Conservation (phyloP, 1,140 invertebrate species). For the Teleopsis dalmanni region DNA sequence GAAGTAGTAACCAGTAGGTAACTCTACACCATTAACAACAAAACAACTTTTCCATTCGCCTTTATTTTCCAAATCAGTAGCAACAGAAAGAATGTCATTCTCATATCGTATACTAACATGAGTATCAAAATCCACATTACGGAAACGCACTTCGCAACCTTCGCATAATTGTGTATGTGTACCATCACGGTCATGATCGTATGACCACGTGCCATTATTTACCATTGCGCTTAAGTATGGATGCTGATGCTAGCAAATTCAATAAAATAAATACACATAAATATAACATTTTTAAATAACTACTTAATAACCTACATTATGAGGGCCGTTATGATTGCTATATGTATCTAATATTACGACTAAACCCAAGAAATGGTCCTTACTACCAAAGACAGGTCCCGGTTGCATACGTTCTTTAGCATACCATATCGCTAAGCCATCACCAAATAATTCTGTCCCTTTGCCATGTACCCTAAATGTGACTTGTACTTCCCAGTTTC, state of each 20-base stretch:
- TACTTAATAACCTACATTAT: slow-evolving; percentile 65
- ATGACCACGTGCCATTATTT: slow-evolving; percentile 90
- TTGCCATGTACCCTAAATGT: slow-evolving; percentile 94
- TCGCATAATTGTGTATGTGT: slow-evolving; percentile 94
- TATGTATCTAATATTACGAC: slow-evolving; percentile 96
- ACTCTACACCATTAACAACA: slow-evolving; percentile 74
- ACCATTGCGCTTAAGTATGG: slow-evolving; percentile 98
- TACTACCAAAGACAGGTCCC: slow-evolving; percentile 92
- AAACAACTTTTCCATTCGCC: slow-evolving; percentile 93
- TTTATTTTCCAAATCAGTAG: slow-evolving; percentile 85
- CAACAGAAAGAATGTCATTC: slow-evolving; percentile 79
- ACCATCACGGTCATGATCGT: slow-evolving; percentile 97
- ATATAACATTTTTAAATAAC: background rate
- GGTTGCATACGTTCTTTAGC: slow-evolving; percentile 75
- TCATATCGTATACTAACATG: slow-evolving; percentile 86
- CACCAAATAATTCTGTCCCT: slow-evolving; percentile 92
- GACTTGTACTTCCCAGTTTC: slow-evolving; percentile 95
- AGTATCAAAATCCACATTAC: slow-evolving; percentile 89
- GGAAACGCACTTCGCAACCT: slow-evolving; percentile 89
- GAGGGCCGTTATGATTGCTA: slow-evolving; percentile 98
- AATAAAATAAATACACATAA: background rate
- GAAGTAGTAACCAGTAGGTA: slow-evolving; percentile 94
- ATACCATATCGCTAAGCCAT: slow-evolving; percentile 98
- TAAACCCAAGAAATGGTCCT: slow-evolving; percentile 87
- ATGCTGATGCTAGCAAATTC: slow-evolving; percentile 75